Evolutionary conservation across 2,888 invertebrate species (phyloP).

Genomic region (Teleiodes luculella): DNA sequence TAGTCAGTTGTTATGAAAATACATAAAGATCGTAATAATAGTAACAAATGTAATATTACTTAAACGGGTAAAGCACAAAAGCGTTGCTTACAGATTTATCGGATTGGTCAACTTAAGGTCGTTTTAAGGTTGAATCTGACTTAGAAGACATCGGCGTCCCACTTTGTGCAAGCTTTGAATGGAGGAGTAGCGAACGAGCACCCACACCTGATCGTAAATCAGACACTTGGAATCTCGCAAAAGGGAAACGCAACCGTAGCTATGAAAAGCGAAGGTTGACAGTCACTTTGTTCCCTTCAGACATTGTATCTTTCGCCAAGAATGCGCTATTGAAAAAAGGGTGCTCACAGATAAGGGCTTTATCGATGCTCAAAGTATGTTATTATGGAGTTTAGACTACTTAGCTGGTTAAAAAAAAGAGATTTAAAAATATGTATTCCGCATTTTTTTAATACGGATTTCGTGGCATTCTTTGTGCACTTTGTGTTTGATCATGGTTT

Average conservation of each 20-base stretch:
- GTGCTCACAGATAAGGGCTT: conserved; percentile 64
- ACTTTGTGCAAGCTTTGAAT: conserved; percentile 64
- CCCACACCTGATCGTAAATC: conserved; percentile 64
- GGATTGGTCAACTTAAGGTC: conserved; percentile 31
- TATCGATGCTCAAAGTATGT: conserved; percentile 72
- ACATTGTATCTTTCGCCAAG: conserved; percentile 54
- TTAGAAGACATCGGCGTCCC: conserved; percentile 52
- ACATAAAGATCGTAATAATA: not conserved
- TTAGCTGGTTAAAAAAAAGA: conserved; percentile 14
- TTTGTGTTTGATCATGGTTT: conserved; percentile 12
- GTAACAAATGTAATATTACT: not conserved
- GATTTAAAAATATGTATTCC: conserved; percentile 38
- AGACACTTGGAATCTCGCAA: conserved; percentile 40
- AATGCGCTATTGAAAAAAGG: conserved; percentile 67
- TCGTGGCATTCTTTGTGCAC: conserved; percentile 52
- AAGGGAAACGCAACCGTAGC: conserved; percentile 45
- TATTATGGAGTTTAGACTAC: conserved; percentile 60
- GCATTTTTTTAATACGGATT: conserved; percentile 49
- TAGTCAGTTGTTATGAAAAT: not conserved
- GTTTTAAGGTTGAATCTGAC: conserved; percentile 44
- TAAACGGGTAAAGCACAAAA: too few species aligned
- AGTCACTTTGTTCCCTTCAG: conserved; percentile 30
- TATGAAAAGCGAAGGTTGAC: conserved; percentile 37
- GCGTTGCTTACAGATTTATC: too few species aligned
- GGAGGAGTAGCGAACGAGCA: conserved; percentile 48